Conservation (phyloP, 2,797 vertebrate genomes). For the Tympanoctomys barrerae region DNA sequence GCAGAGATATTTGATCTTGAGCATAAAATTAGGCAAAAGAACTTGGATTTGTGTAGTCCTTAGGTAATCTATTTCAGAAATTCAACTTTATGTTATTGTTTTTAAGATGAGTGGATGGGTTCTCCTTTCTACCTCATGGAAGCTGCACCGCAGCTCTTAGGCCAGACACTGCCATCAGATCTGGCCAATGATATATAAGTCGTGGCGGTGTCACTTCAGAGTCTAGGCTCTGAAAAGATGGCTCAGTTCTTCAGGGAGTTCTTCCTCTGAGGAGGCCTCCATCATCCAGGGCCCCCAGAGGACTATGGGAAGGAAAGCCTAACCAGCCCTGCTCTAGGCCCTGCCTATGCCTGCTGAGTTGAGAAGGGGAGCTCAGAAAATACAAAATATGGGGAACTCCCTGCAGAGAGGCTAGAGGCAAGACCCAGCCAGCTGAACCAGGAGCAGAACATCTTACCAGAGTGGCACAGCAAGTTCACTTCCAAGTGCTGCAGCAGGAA, state of each 20-base stretch:
- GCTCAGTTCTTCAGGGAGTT: not conserved
- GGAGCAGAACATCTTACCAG: too few relatives aligned
- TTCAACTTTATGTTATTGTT: not conserved
- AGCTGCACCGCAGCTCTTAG: not conserved
- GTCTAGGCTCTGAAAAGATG: not conserved
- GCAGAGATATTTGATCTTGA: not conserved
- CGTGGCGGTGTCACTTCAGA: not conserved
- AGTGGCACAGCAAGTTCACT: too few relatives aligned
- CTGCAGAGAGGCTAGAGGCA: too few relatives aligned
- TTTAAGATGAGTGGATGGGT: constrained; percentile 25
- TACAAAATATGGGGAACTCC: too few relatives aligned
- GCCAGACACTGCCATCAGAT: not conserved
- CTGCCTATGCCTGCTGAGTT: not conserved
- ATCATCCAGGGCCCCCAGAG: not conserved
- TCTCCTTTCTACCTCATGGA: not conserved
- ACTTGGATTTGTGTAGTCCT: not conserved
- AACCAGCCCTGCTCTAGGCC: not conserved
- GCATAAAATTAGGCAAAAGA: not conserved
- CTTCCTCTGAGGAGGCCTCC: not conserved
- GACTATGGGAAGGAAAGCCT: not conserved
- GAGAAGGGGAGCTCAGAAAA: not conserved
- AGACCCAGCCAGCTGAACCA: too few relatives aligned
- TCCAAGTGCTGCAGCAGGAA: too few relatives aligned
- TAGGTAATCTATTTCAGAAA: not conserved
- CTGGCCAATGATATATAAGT: not conserved